Percentiles rank a stretch among this genome's conserved stretches.
These are phyloP conservation scores for Rhynchophorus ferrugineus DNA, from an alignment of 1,140 invertebrate genomes.

Conservation along the genomic window DNA sequence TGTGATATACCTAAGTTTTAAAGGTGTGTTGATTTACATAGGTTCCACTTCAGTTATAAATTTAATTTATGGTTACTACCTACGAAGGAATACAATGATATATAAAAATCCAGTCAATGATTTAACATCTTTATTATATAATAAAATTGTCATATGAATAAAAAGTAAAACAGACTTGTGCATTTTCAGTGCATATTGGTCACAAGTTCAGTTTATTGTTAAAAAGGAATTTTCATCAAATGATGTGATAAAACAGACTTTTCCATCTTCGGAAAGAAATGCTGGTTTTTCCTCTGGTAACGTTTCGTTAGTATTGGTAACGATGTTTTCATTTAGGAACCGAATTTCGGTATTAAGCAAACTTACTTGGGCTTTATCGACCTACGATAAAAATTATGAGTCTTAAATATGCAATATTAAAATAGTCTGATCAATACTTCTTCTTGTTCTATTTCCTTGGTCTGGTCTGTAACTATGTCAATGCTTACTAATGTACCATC, in stretches of 20 bases:
- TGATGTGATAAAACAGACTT: conserved; percentile 18
- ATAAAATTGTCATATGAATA: no score
- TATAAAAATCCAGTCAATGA: no score
- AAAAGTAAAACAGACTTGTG: no score
- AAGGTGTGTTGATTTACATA: no score
- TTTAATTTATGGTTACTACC: no score
- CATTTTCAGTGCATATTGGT: no score
- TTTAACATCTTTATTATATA: no score
- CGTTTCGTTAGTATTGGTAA: neutral
- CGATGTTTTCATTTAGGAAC: conserved; percentile 32
- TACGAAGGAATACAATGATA: no score
- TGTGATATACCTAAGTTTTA: no score
- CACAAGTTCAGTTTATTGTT: conserved; percentile 11
- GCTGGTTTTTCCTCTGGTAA: conserved; percentile 3
- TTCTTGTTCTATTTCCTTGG: conserved; percentile 4
- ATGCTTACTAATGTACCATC: conserved; percentile 45
- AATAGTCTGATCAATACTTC: neutral
- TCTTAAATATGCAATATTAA: neutral
- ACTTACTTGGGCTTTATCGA: neutral
- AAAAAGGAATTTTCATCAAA: conserved; percentile 18
- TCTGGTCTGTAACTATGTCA: conserved; percentile 10
- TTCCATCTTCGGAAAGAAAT: conserved; percentile 18
- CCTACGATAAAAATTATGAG: neutral
- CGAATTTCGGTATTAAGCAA: conserved; percentile 34
- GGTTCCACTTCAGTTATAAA: no score